phyloP scores from a whole-genome alignment of 2,797 vertebrate species.

The Xerus rutilus region DNA sequence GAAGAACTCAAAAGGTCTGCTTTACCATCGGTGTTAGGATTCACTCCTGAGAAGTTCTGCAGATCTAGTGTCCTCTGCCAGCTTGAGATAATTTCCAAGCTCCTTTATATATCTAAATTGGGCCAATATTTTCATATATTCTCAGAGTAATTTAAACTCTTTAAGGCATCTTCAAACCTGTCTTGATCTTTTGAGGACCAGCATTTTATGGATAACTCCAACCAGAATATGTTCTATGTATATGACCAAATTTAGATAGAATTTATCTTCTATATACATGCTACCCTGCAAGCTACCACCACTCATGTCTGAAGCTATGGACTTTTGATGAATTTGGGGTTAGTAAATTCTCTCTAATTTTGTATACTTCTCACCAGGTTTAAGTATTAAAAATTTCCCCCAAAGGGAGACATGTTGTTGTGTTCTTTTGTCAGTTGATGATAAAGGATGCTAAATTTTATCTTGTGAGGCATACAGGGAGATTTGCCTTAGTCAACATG shows the following conservation, averaged over 20 bases:
- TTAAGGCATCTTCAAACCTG: neutral
- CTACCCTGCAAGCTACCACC: neutral
- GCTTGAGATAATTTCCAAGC: neutral
- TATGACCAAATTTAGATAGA: neutral
- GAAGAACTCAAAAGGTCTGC: neutral
- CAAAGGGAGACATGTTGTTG: neutral
- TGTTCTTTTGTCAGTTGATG: neutral
- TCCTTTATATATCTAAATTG: neutral
- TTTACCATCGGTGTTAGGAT: neutral
- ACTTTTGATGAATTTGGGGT: neutral
- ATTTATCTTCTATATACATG: neutral
- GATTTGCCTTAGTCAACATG: neutral
- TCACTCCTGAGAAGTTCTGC: slow-evolving; percentile 16
- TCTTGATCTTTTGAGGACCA: neutral
- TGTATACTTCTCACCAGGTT: neutral
- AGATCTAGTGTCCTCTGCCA: neutral
- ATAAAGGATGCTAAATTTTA: slow-evolving; percentile 37
- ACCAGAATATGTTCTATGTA: neutral
- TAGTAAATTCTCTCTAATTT: slow-evolving; percentile 1
- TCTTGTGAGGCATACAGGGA: neutral
- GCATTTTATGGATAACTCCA: neutral
- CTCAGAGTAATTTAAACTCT: neutral
- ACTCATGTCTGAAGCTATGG: neutral
- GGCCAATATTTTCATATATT: neutral
- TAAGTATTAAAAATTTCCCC: neutral